Percentiles rank a stretch among this genome's conserved stretches.
Conservation (phyloP, 2,888 invertebrate genomes). For the Drosophila neutralis region DNA sequence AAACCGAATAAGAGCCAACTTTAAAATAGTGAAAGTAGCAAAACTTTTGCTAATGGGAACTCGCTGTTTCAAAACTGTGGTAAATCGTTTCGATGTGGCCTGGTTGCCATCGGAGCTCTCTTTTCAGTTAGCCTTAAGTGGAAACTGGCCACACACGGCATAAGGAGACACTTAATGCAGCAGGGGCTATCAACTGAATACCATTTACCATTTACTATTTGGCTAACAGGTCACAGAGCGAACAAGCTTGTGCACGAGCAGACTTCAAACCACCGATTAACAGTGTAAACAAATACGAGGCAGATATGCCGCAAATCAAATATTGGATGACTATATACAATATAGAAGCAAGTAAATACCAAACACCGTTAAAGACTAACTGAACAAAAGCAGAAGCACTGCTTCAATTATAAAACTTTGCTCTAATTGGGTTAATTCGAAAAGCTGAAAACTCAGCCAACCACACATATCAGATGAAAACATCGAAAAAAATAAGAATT, state of each 20-base stretch:
- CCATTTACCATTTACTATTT: neutral
- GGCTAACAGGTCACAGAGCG: neutral
- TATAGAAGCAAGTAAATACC: neutral
- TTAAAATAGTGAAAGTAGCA: neutral
- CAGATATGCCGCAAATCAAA: neutral
- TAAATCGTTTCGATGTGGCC: neutral
- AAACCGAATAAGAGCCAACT: neutral
- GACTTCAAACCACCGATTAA: neutral
- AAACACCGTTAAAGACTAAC: neutral
- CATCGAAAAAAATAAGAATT: neutral
- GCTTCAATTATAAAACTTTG: neutral
- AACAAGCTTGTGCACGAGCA: neutral
- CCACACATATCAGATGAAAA: neutral
- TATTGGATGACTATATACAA: neutral
- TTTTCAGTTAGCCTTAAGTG: neutral
- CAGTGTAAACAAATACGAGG: neutral
- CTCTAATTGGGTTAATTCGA: neutral
- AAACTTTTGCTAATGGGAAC: neutral
- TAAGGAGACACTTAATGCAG: neutral
- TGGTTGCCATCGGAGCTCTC: neutral
- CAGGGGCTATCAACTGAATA: neutral
- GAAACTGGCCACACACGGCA: neutral
- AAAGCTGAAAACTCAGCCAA: neutral
- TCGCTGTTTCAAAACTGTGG: neutral
- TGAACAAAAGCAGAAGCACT: neutral